Evolutionary conservation across 2,888 invertebrate genomes (phyloP).

Genomic region (Panopea generosa): DNA sequence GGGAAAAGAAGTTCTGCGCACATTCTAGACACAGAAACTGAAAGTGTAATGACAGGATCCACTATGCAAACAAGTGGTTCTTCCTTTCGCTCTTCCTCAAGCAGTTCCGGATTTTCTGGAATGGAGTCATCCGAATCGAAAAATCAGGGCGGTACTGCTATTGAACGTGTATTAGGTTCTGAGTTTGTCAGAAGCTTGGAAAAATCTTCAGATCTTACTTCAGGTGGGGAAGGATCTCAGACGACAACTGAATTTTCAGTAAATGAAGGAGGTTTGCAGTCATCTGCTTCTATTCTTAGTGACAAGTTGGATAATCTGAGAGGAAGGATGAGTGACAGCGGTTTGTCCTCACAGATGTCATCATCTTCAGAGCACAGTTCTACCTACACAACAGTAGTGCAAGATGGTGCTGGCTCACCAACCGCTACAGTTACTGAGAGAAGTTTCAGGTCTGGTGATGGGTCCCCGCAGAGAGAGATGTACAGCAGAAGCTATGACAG

Average conservation of each 20-base stretch:
- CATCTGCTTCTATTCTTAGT: no score
- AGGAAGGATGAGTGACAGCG: slow-evolving; percentile 43
- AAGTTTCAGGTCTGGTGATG: slow-evolving; percentile 21
- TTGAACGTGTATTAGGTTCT: slow-evolving; percentile 55
- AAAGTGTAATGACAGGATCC: no score
- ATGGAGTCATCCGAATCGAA: background rate
- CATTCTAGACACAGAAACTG: background rate
- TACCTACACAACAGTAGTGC: slow-evolving; percentile 21
- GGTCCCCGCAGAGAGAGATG: slow-evolving; percentile 28
- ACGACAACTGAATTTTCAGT: no score
- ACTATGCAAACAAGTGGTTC: background rate
- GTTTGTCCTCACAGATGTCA: slow-evolving; percentile 32
- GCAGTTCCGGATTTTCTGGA: background rate
- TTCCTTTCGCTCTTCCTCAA: background rate
- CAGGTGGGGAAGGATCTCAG: background rate
- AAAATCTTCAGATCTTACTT: background rate
- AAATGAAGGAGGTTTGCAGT: no score
- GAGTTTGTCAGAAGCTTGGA: slow-evolving; percentile 15
- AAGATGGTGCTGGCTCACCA: slow-evolving; percentile 35
- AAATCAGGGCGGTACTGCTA: slow-evolving; percentile 31
- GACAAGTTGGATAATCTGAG: slow-evolving; percentile 35
- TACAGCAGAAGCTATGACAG: slow-evolving; percentile 36
- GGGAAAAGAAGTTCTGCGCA: slow-evolving; percentile 39
- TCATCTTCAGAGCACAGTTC: slow-evolving; percentile 34
- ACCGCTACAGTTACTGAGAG: slow-evolving; percentile 18